These are phyloP conservation scores for Amitus sp. DNA, from an alignment of 2,888 invertebrate genomes.

Conservation along the genomic window DNA sequence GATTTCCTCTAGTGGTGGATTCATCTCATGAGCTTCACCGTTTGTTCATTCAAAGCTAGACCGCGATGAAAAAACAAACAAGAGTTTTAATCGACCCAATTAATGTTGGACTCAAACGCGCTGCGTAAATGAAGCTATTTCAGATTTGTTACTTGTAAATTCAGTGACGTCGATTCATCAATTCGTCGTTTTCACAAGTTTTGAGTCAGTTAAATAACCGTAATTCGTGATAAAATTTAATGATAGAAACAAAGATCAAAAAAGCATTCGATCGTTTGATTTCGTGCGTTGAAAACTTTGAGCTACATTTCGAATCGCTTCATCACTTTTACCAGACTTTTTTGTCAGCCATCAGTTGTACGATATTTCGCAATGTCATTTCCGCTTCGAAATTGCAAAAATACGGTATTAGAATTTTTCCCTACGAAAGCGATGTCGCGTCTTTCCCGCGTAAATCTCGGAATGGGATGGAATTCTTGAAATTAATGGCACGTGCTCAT, in stretches of 20 bases:
- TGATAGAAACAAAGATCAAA: too few relatives aligned
- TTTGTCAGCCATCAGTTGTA: background rate
- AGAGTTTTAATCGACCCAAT: background rate
- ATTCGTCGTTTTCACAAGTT: background rate
- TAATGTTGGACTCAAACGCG: background rate
- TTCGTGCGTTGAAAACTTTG: background rate
- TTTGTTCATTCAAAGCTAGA: background rate
- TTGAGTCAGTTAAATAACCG: background rate
- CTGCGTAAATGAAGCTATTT: too few relatives aligned
- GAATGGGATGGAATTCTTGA: background rate
- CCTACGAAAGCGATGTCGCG: too few relatives aligned
- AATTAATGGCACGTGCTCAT: constrained; percentile 5
- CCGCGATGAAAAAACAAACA: background rate
- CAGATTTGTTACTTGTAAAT: too few relatives aligned
- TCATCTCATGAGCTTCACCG: background rate
- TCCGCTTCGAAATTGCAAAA: background rate
- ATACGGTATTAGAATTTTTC: background rate
- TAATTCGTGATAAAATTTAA: too few relatives aligned
- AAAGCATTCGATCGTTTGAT: background rate
- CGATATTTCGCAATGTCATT: constrained; percentile 3
- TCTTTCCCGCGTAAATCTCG: background rate
- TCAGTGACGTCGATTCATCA: too few relatives aligned
- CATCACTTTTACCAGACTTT: background rate
- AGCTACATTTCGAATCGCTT: background rate
- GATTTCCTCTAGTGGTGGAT: constrained; percentile 1